Evolutionary conservation across 2,888 invertebrate species (phyloP).

Genomic region (Diadegma fenestrale): DNA sequence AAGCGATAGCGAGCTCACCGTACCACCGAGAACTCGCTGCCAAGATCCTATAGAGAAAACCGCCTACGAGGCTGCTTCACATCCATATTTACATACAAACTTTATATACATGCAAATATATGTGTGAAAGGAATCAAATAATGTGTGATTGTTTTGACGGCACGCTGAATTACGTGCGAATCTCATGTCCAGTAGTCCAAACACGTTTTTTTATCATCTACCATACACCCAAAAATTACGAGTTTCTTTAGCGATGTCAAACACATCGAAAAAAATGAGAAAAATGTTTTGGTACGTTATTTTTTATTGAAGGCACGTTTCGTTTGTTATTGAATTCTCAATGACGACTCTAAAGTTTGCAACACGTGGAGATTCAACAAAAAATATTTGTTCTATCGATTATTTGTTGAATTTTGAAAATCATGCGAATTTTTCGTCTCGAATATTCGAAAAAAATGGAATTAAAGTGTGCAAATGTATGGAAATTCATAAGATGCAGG

Average conservation of each 20-base stretch:
- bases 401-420: too few relatives aligned
- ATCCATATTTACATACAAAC: constrained; percentile 24
- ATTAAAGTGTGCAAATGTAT: not conserved
- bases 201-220: not conserved
- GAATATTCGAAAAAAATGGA: not conserved
- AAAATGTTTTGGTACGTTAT: not conserved
- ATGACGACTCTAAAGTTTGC: not conserved
- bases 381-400: too few relatives aligned
- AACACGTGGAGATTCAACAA: too few relatives aligned
- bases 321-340: not conserved
- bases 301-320: not conserved
- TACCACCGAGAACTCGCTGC: constrained; percentile 28
- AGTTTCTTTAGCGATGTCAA: not conserved
- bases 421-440: too few relatives aligned
- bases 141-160: constrained; percentile 44
- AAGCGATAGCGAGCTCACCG: constrained; percentile 72
- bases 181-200: not conserved
- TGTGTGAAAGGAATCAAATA: constrained; percentile 27
- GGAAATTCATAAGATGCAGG: not conserved
- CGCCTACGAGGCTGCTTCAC: constrained; percentile 59
- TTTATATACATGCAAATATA: not conserved
- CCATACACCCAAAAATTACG: not conserved
- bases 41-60: constrained; percentile 49
- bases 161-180: not conserved
- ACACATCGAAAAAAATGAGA: not conserved